Evolutionary conservation across 2,113 vertebrate species (phyloP).

Genomic region (Spilogale gracilis): DNA sequence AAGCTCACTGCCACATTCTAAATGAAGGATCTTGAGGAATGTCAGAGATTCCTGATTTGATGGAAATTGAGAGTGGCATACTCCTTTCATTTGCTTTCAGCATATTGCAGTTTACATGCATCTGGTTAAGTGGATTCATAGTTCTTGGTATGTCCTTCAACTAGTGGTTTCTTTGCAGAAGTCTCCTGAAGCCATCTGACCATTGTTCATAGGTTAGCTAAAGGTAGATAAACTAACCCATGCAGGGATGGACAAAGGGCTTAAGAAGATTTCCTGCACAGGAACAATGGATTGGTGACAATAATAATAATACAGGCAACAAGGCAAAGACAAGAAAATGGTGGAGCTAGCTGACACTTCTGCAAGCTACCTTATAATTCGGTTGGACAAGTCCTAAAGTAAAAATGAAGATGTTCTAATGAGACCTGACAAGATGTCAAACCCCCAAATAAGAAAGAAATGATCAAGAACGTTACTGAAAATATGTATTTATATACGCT

Average conservation of each 20-base stretch:
- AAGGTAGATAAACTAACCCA: constrained; percentile 55
- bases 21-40: not conserved
- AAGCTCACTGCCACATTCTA: not conserved
- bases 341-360: not conserved
- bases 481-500: not conserved
- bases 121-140: not conserved
- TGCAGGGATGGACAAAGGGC: constrained; percentile 6
- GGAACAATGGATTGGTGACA: not conserved
- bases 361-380: not conserved
- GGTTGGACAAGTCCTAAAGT: not conserved
- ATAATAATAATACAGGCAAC: not conserved
- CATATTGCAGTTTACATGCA: not conserved
- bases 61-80: not conserved
- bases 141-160: constrained; percentile 45
- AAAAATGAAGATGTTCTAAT: constrained; percentile 46
- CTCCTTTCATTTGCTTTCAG: not conserved
- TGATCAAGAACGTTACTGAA: constrained; percentile 1
- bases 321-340: constrained; percentile 30
- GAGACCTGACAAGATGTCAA: not conserved
- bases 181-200: constrained; percentile 50
- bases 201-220: not conserved
- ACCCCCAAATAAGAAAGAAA: not conserved
- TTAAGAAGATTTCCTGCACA: constrained; percentile 41
- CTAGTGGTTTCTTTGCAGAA: constrained; percentile 45
- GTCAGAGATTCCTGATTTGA: not conserved